Base-by-base conservation (phyloP, 2,888 invertebrate genomes). In the Melanotus villosus region DNA sequence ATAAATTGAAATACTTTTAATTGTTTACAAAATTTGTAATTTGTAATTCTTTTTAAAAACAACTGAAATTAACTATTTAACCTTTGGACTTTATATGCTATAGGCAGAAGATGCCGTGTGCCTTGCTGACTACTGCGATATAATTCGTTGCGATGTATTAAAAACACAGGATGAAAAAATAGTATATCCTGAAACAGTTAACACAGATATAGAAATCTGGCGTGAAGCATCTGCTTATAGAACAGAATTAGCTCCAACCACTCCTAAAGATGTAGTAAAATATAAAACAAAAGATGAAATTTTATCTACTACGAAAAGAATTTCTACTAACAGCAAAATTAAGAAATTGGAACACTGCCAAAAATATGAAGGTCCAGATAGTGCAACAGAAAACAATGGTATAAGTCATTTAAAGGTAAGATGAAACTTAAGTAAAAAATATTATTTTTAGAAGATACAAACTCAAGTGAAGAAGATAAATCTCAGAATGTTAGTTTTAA, bases 61-160 rank as follows among this genome's bases (percentile, higher is more conserved):
- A n/a, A n/a, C n/a, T n/a, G n/a, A n/a, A n/a, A n/a, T n/a, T n/a
- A n/a, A n/a, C n/a, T n/a, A n/a, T n/a, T n/a, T n/a, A n/a, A n/a
- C n/a, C n/a, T n/a, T n/a, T n/a, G n/a, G n/a, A n/a, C n/a, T n/a
- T n/a, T n/a, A n/a, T n/a, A 41, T 41, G 6, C 9, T 50, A 79
- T 23, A 96, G 96, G 95, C 93, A 64, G 95, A 96, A 86, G 96
- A 96, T 85, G 93, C 95, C 71, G 93, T 97, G 79, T 97, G 97
- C 85, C 89, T 97, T 80, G 95, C 96, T 58, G 96, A 97, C 85
- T 97, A 93, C 86, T 98, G 97, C 88, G 97, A 97, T 86, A 94
- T 97, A 79, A 96, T 97, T 93, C 90, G 97, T 77, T 97, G 97
- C 85, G 95, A 96, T 83, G 95, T 97, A 59, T 87, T 96, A 77